These are phyloP conservation scores for Saxidomus purpurata DNA, from an alignment of 1,140 invertebrate genomes.

Conservation along the genomic window DNA sequence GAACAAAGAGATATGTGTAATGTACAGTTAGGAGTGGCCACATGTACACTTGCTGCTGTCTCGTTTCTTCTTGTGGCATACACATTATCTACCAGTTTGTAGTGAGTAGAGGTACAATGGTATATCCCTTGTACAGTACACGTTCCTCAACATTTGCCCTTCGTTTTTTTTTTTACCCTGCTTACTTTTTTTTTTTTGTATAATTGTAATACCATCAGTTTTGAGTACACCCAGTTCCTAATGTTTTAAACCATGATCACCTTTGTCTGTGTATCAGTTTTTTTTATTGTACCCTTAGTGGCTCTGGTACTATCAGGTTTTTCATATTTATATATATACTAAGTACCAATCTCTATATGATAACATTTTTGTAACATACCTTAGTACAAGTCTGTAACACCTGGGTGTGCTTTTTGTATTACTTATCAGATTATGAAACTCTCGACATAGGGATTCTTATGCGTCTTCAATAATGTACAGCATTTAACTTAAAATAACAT, in stretches of 20 bases:
- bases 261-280: background rate
- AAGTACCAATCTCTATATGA: too few species aligned
- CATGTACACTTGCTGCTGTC: conserved; percentile 21
- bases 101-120: conserved; percentile 43
- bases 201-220: background rate
- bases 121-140: background rate
- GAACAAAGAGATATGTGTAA: conserved; percentile 33
- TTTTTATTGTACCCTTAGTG: conserved; percentile 42
- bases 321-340: too few species aligned
- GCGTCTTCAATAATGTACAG: too few species aligned
- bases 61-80: conserved; percentile 20
- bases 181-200: background rate
- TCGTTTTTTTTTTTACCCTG: background rate
- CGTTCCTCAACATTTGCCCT: background rate
- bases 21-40: conserved; percentile 7
- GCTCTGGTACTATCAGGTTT: conserved; percentile 55
- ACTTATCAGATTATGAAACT: too few species aligned
- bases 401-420: too few species aligned
- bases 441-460: too few species aligned
- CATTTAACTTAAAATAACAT: too few species aligned
- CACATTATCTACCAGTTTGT: background rate
- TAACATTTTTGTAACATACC: too few species aligned
- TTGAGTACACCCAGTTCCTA: conserved; percentile 25
- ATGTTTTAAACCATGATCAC: background rate
- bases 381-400: too few species aligned